Percentiles rank a stretch among this genome's conserved stretches.
phyloP scores from a whole-genome alignment of 2,888 invertebrate species.

The Halocaridina rubra region DNA sequence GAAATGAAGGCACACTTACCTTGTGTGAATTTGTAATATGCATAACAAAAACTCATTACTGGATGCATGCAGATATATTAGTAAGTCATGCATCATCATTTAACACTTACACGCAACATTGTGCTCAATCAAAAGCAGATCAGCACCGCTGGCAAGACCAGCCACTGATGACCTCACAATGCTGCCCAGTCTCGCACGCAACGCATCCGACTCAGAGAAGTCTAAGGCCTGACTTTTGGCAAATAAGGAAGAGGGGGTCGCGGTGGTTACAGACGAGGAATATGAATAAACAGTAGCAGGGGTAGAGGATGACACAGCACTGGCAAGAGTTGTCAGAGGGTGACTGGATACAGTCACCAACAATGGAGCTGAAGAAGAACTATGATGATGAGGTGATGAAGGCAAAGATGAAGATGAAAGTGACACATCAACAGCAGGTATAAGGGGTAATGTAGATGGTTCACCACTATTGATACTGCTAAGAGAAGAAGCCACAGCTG shows the following conservation, averaged over 20 bases:
- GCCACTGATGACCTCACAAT: slow-evolving; percentile 74
- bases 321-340: background rate
- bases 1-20: too few relatives aligned
- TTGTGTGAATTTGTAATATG: too few relatives aligned
- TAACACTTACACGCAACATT: slow-evolving; percentile 47
- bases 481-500: background rate
- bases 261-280: background rate
- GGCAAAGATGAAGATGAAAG: background rate
- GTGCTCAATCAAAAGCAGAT: slow-evolving; percentile 50
- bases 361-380: background rate
- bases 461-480: background rate
- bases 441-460: background rate
- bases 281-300: background rate
- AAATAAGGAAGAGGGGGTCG: slow-evolving; percentile 10
- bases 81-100: background rate
- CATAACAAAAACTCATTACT: too few relatives aligned
- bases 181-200: slow-evolving; percentile 75
- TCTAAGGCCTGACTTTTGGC: slow-evolving; percentile 36
- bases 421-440: background rate
- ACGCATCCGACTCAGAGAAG: slow-evolving; percentile 69
- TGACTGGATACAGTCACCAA: background rate
- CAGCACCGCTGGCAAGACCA: slow-evolving; percentile 50
- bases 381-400: background rate
- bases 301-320: background rate
- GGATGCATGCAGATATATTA: too few relatives aligned